These are phyloP conservation scores for Thaumetopoea pityocampa DNA, from an alignment of 1,140 invertebrate genomes.

Conservation along the genomic window DNA sequence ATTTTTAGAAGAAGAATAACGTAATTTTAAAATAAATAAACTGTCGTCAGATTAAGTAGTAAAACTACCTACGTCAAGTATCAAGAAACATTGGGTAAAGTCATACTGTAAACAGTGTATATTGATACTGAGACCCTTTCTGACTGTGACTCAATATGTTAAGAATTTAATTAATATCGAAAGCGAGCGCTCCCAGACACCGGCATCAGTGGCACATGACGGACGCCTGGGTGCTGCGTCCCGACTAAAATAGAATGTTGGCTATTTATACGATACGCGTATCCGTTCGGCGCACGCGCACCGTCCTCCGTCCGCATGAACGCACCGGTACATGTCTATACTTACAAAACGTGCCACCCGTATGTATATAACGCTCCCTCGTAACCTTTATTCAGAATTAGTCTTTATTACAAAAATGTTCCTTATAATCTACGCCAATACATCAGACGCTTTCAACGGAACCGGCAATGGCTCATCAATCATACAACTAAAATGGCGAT, in stretches of 20 bases:
- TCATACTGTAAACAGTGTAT: slow-evolving; percentile 9
- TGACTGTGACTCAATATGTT: slow-evolving; percentile 31
- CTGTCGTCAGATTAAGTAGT: no score
- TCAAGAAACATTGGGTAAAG: no score
- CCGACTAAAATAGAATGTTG: slow-evolving; percentile 59
- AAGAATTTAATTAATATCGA: slow-evolving; percentile 51
- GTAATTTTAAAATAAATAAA: no score
- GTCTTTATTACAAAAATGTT: no score
- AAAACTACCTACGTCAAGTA: no score
- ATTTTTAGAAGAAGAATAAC: no score
- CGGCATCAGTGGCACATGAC: slow-evolving; percentile 52
- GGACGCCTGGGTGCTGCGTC: slow-evolving; percentile 45
- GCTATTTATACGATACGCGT: slow-evolving; percentile 63
- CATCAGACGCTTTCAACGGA: slow-evolving; percentile 41
- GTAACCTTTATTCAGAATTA: no score
- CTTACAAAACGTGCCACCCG: neutral
- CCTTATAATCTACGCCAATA: slow-evolving; percentile 21
- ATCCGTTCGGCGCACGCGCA: slow-evolving; percentile 67
- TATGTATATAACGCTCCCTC: no score
- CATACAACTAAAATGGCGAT: slow-evolving; percentile 39
- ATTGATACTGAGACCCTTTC: slow-evolving; percentile 28
- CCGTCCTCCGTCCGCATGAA: slow-evolving; percentile 23
- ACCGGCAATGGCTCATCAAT: slow-evolving; percentile 50
- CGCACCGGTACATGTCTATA: slow-evolving; percentile 23
- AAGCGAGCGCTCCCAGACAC: slow-evolving; percentile 43